Conservation (phyloP, 2,797 vertebrate genomes). For the Mus spretus region DNA sequence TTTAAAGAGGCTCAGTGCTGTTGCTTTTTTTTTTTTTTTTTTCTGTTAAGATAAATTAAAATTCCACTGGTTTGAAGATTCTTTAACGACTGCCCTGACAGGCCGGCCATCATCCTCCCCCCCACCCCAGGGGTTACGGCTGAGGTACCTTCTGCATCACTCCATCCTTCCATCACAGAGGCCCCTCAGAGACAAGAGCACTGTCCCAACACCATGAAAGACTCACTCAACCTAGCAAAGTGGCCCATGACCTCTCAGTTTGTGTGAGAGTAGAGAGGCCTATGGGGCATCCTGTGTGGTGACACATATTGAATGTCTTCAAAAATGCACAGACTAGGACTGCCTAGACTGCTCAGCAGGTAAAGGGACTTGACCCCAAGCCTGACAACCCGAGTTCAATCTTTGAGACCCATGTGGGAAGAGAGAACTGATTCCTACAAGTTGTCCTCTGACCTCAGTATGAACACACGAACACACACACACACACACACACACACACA, state of each 20-base stretch:
- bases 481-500: background rate
- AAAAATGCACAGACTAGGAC: fast-evolving
- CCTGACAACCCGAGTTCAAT: background rate
- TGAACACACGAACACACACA: background rate
- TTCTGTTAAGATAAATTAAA: background rate
- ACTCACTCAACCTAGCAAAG: background rate
- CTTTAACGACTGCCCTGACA: background rate
- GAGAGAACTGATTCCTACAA: background rate
- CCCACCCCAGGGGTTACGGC: fast-evolving
- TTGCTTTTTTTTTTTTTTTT: background rate
- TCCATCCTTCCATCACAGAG: fast-evolving
- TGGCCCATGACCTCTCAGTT: fast-evolving
- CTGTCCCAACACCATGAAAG: background rate
- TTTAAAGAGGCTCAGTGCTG: background rate
- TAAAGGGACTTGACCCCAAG: background rate
- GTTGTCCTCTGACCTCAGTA: background rate
- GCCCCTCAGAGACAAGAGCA: background rate
- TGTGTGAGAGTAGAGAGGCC: fast-evolving
- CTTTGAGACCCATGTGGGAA: background rate
- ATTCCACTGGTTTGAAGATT: background rate
- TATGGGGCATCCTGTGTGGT: fast-evolving
- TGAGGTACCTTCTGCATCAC: fast-evolving
- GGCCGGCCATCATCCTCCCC: fast-evolving
- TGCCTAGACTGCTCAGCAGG: background rate
- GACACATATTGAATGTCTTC: background rate